Base-by-base conservation (phyloP, 2,113 vertebrate species). In the Parotia lawesii region DNA sequence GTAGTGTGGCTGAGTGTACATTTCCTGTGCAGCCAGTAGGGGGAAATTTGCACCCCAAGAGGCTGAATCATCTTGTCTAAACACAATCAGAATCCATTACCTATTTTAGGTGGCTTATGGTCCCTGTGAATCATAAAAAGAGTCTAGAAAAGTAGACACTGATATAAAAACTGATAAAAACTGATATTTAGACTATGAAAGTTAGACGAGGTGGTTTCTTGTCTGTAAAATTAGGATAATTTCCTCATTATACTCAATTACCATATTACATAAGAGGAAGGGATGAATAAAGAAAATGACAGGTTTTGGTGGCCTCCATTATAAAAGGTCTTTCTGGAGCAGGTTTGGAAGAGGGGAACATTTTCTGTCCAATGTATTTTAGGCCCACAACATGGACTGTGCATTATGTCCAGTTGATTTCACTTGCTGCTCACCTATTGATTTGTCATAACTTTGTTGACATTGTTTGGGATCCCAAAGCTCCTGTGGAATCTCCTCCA, bases 401-500 rank as follows among this genome's bases (percentile, higher is more conserved):
- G 24, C 22, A 15, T 40, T 57, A 47, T 4, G 7, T 76, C 50
- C 33, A 16, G 12, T 58, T 51, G 57, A 54, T 94, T 94, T 93
- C 44, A 80, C 42, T 92, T 93, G 70, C 24, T 47, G 11, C 80
- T 65, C 61, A 24, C 40, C 38, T 94, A 72, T 61, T 71, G 61
- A 67, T 88, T 58, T 53, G 48, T 58, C 61, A 42, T 50, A 85
- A 87, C 31, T 87, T 94, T 72, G 67, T 2, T 94, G 94, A 97
- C 89, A 95, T 93, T 88, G 80, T 64, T 84, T 92, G 93, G 91
- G 83, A 93, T 94, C 75, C 77, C 79, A 95, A 77, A 88, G 69
- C 60, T 81, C 44, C 79, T 12, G 12, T 67, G 50, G 73, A 96
- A 91, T 96, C 79, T 82, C 56, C 33, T 95, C 85, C 90, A 80